These are phyloP conservation scores for Myxocyprinus asiaticus DNA, from an alignment of 2,113 vertebrate genomes.

Conservation along the genomic window DNA sequence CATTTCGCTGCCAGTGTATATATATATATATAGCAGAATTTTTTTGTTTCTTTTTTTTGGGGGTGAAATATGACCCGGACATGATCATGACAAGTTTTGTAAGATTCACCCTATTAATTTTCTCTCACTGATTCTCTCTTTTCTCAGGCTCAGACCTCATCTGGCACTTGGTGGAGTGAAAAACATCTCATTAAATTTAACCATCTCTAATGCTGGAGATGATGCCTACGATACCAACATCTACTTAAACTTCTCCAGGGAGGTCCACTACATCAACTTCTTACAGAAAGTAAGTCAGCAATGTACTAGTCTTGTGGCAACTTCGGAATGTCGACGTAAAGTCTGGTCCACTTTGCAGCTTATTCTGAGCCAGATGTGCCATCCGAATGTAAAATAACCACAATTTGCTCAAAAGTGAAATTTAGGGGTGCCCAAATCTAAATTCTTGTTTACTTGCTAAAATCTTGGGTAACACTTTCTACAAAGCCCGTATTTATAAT, in stretches of 20 bases:
- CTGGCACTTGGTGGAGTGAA: conserved; percentile 91
- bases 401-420: too few relatives aligned
- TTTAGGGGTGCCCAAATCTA: too few relatives aligned
- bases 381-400: too few relatives aligned
- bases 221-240: conserved; percentile 96
- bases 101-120: background rate
- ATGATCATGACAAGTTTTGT: background rate
- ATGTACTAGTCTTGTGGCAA: background rate
- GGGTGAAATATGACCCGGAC: too few relatives aligned
- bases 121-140: background rate
- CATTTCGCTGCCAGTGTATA: too few relatives aligned
- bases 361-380: background rate
- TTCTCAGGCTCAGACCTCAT: conserved; percentile 74
- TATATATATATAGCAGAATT: too few relatives aligned
- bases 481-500: too few relatives aligned
- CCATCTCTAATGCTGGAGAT: conserved; percentile 90
- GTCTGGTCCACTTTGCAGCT: too few relatives aligned
- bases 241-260: conserved; percentile 92
- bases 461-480: too few relatives aligned
- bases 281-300: conserved; percentile 89
- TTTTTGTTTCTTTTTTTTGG: background rate
- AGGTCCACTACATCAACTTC: conserved; percentile 98
- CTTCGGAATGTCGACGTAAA: background rate
- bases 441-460: too few relatives aligned
- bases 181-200: conserved; percentile 92